Conservation (phyloP, 2,113 vertebrate genomes). For the Dascyllus trimaculatus region DNA sequence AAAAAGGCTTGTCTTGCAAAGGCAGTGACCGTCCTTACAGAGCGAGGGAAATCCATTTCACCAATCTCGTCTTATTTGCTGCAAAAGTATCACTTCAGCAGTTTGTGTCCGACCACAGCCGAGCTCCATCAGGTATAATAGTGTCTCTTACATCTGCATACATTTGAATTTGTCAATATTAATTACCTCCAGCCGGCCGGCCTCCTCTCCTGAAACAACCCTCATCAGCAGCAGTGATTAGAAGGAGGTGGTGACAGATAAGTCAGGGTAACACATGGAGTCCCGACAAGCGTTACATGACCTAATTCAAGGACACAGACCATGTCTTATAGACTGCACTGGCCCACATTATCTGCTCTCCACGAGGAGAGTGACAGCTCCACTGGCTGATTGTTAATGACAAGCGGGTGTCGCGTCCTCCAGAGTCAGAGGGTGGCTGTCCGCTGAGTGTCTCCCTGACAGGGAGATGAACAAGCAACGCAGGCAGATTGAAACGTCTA, state of each 20-base stretch:
- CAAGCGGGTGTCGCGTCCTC: slow-evolving; percentile 53
- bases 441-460: slow-evolving; percentile 56
- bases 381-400: slow-evolving; percentile 70
- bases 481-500: slow-evolving; percentile 69
- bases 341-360: slow-evolving; percentile 51
- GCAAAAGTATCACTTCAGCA: slow-evolving; percentile 69
- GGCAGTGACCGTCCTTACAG: slow-evolving; percentile 56
- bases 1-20: slow-evolving; percentile 75
- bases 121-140: slow-evolving; percentile 34
- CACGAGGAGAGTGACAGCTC: slow-evolving; percentile 62
- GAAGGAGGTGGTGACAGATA: slow-evolving; percentile 16
- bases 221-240: slow-evolving; percentile 42
- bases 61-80: slow-evolving; percentile 47
- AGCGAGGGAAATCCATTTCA: slow-evolving; percentile 72
- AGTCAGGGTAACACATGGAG: slow-evolving; percentile 11
- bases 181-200: slow-evolving; percentile 39
- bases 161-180: slow-evolving; percentile 64
- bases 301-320: slow-evolving; percentile 58
- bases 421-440: slow-evolving; percentile 59
- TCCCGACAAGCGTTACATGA: slow-evolving; percentile 17
- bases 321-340: slow-evolving; percentile 12
- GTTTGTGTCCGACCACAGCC: slow-evolving; percentile 40
- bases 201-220: slow-evolving; percentile 28
- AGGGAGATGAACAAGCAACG: slow-evolving; percentile 54
- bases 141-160: slow-evolving; percentile 55